Evolutionary conservation across 2,113 vertebrate genomes (phyloP).

Genomic region (Elgaria multicarinata): DNA sequence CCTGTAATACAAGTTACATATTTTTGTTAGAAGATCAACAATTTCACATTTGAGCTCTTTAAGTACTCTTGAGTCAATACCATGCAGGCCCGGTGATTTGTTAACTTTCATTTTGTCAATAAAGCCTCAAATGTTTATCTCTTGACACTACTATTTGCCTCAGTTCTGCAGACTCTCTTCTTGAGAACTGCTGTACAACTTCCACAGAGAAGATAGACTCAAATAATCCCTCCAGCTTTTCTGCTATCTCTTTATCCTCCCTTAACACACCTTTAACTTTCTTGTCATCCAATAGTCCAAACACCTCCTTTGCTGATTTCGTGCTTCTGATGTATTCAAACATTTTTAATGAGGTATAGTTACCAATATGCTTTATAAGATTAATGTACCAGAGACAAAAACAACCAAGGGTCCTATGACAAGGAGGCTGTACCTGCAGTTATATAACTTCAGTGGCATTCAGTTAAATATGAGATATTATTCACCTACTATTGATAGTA

Average conservation of each 20-base stretch:
- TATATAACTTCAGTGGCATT: neutral
- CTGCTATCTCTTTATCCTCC: neutral
- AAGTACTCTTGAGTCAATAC: neutral
- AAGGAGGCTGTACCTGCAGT: neutral
- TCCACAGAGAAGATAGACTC: neutral
- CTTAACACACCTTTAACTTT: neutral
- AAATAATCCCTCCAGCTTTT: neutral
- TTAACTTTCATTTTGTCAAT: neutral
- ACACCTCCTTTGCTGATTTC: neutral
- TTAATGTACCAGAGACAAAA: neutral
- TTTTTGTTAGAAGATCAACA: neutral
- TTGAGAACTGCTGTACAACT: neutral
- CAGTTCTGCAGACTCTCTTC: neutral
- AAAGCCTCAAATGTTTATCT: neutral
- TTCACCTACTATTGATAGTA: too few species aligned
- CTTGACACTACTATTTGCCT: neutral
- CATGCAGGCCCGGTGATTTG: neutral
- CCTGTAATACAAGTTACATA: too few species aligned
- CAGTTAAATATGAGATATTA: neutral
- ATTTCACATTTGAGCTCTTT: neutral
- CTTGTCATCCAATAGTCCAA: neutral
- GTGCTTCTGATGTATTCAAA: neutral
- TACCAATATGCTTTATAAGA: neutral
- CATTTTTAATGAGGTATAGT: neutral
- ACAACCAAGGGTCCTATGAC: neutral